Percentiles rank a stretch among this genome's conserved stretches.
Conservation (phyloP, 1,140 invertebrate genomes). For the Solenopsis fugax region DNA sequence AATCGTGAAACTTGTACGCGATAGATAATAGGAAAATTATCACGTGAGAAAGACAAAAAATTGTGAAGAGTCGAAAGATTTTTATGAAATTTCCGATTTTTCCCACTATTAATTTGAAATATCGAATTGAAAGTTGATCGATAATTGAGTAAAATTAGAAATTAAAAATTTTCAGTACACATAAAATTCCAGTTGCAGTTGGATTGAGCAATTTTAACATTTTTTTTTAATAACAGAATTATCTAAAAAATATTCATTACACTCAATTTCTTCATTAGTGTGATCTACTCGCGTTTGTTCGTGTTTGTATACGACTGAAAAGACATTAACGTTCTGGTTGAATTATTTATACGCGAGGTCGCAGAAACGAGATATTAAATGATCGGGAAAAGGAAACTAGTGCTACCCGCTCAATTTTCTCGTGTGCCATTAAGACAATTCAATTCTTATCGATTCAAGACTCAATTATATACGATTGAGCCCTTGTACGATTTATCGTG, state of each 20-base stretch:
- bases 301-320: background rate
- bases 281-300: background rate
- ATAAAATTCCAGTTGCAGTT: background rate
- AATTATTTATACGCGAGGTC: conserved; percentile 54
- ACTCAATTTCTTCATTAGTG: conserved; percentile 6
- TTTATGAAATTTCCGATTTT: background rate
- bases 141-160: background rate
- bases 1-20: background rate
- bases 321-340: conserved; percentile 26
- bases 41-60: background rate
- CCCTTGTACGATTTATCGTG: background rate
- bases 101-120: background rate
- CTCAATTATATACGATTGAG: conserved; percentile 34
- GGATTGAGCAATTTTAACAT: background rate
- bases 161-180: background rate
- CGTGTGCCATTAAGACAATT: conserved; percentile 17
- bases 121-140: background rate
- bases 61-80: background rate
- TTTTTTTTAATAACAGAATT: background rate
- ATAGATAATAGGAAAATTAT: conserved; percentile 1
- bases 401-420: background rate
- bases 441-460: conserved; percentile 23
- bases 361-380: conserved; percentile 32
- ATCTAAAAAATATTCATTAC: background rate
- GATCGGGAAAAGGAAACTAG: conserved; percentile 37